phyloP scores from a whole-genome alignment of 2,797 vertebrate genomes.

The Artibeus jamaicensis region DNA sequence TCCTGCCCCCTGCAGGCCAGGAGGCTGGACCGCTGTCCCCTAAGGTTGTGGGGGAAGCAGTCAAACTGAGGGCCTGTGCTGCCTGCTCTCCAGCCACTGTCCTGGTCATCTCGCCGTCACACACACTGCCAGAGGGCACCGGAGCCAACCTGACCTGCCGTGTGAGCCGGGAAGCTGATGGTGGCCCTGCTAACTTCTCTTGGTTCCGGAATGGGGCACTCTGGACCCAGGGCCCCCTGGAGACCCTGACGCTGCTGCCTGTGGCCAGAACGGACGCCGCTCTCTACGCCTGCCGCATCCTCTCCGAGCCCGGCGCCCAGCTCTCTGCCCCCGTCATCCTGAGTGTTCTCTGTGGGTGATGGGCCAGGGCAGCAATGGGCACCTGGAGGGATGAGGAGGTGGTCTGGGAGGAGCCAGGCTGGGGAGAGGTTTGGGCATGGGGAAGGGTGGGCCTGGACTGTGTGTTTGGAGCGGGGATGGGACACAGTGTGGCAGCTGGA shows the following conservation, averaged over 20 bases:
- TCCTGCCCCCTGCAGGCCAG: background rate
- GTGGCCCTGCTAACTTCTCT: constrained; percentile 58
- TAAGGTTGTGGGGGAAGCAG: background rate
- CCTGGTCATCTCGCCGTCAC: constrained; percentile 47
- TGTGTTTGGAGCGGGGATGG: background rate
- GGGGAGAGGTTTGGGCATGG: background rate
- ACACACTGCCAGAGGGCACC: constrained; percentile 22
- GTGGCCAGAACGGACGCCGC: constrained; percentile 70
- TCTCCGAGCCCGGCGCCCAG: background rate
- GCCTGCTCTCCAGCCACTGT: constrained; percentile 31
- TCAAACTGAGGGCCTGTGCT: background rate
- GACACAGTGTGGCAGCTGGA: fast-evolving
- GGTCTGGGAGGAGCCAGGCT: background rate
- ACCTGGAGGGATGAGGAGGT: background rate
- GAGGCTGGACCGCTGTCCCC: background rate
- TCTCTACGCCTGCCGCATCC: constrained; percentile 70
- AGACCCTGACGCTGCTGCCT: constrained; percentile 36
- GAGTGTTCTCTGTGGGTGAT: constrained; percentile 80
- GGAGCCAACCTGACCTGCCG: constrained; percentile 67
- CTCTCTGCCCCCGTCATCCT: constrained; percentile 62
- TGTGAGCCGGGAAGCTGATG: background rate
- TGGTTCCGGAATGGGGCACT: constrained; percentile 71
- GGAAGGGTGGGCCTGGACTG: no score
- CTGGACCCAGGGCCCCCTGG: constrained; percentile 56
- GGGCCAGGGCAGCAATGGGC: background rate